A percentile compares a stretch with the other conserved stretches of the same genome.
These are phyloP conservation scores for Micrastur ruficollis DNA, from an alignment of 2,797 vertebrate species.

Conservation along the genomic window DNA sequence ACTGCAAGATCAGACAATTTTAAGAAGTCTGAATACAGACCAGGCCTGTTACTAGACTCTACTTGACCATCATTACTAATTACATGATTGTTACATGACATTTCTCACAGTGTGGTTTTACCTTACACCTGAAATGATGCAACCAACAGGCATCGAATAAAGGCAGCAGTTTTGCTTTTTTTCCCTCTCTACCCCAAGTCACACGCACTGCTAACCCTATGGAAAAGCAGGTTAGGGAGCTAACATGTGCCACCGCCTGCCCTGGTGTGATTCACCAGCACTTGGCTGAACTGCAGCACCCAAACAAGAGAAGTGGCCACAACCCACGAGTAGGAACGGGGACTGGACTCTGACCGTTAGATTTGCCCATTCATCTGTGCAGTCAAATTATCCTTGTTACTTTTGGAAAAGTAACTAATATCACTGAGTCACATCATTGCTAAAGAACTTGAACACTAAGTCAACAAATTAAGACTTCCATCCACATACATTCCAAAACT, in stretches of 20 bases:
- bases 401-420: neutral
- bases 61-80: neutral
- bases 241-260: neutral
- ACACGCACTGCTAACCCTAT: neutral
- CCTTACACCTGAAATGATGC: neutral
- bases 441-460: neutral
- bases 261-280: rapidly evolving
- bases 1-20: neutral
- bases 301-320: neutral
- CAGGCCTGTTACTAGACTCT: neutral
- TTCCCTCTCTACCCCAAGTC: neutral
- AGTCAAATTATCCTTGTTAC: neutral
- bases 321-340: rapidly evolving
- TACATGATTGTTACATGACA: neutral
- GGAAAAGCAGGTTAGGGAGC: neutral
- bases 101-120: neutral
- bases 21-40: neutral
- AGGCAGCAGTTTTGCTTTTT: neutral
- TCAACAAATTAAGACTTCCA: neutral
- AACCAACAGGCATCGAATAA: neutral
- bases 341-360: neutral
- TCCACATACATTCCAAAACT: neutral
- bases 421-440: neutral
- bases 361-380: neutral
- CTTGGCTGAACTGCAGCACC: neutral